These are phyloP conservation scores for Plodia interpunctella DNA, from an alignment of 1,140 invertebrate genomes.

Conservation along the genomic window DNA sequence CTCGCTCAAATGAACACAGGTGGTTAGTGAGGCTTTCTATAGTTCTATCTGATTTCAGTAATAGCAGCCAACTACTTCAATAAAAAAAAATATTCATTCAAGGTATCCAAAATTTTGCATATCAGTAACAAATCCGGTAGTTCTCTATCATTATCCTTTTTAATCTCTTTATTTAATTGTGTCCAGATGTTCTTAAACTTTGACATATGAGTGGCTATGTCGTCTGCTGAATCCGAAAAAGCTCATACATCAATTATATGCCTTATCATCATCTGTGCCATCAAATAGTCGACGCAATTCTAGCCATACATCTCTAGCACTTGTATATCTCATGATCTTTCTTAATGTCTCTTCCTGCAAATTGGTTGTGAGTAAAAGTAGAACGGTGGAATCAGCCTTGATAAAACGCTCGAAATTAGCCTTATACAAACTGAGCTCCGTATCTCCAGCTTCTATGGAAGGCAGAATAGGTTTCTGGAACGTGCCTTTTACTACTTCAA, in stretches of 20 bases:
- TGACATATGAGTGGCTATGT: conserved; percentile 20
- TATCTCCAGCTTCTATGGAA: background rate
- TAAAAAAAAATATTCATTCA: conserved; percentile 17
- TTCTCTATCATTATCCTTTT: conserved; percentile 11
- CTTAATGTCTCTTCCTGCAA: conserved; percentile 4
- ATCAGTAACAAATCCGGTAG: conserved; percentile 24
- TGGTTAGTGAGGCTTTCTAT: conserved; percentile 22
- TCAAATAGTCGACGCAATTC: conserved; percentile 14
- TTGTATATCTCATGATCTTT: conserved; percentile 8
- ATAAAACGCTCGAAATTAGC: background rate
- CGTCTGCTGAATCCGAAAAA: conserved; percentile 23
- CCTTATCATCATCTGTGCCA: conserved; percentile 23
- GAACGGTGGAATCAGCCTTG: background rate
- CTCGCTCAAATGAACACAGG: conserved; percentile 20
- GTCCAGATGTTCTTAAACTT: conserved; percentile 22
- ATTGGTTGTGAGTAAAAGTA: background rate
- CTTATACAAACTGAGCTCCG: background rate
- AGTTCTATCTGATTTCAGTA: conserved; percentile 17
- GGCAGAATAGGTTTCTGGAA: background rate
- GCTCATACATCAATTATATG: conserved; percentile 26
- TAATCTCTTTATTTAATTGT: conserved; percentile 12
- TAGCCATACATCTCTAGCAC: background rate
- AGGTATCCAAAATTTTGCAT: conserved; percentile 23
- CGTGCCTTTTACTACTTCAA: background rate
- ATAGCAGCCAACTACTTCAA: conserved; percentile 26